Evolutionary conservation across 2,888 invertebrate genomes (phyloP), one percentile per base, ranked within the genome.

Genomic region (Drosophila peninsularis): DNA sequence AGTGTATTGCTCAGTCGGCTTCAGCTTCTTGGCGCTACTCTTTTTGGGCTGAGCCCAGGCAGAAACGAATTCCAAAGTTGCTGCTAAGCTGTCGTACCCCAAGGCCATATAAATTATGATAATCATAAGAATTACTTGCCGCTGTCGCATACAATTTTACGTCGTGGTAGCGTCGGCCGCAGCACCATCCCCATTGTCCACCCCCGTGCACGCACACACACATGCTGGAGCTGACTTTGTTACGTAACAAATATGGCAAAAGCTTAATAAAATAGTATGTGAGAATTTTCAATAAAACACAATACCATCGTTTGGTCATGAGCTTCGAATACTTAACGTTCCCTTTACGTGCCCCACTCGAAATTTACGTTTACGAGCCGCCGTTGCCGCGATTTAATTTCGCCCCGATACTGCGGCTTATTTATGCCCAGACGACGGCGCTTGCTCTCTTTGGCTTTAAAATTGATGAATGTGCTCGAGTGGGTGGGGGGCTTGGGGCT

Each of bases 61-160:
- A 36, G 49, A 55, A 55, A 60, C 60, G 44, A 67, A 73, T 66
- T 61, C 71, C 68, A 66, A 76, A 57, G 62, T 73, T 62, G 65
- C 50, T 50, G 52, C 65, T 64, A 64, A 64, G 47, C 69, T 80
- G 75, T 67, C 71, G 54, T 52, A 69, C 73, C 75, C 64, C 82
- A 85, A 85, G 85, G 85, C 88, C 88, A 88, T 85, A 88, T 85
- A 89, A 85, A 85, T 85, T 85, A 85, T 85, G 83, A 85, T 85
- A 85, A 89, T 89, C 86, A 85, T 85, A 85, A 82, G 86, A 89
- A 89, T 85, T 85, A 89, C 89, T 85, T 72, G 70, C 50, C 58
- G 68, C 66, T 73, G 72, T 73, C 82, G 73, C 71, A 75, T 65
- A 65, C 78, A 71, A 56, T 63, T 70, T 54, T 57, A 39, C 24